phyloP scores from a whole-genome alignment of 2,888 invertebrate genomes.

The Neoascia interrupta region DNA sequence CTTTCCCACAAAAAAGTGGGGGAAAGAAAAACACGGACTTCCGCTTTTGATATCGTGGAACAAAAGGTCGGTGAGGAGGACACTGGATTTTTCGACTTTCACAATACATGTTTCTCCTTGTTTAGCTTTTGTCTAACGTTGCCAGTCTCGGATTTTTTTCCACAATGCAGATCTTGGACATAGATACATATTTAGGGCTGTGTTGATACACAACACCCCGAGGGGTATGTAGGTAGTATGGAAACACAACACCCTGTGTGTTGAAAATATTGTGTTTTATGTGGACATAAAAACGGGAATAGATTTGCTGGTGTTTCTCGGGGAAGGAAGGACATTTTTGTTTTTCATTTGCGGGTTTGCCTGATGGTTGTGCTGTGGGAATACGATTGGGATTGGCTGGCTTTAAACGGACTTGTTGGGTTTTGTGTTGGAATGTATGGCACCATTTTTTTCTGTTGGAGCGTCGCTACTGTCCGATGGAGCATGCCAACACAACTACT shows the following conservation, averaged over 20 bases:
- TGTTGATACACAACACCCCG: constrained; percentile 52
- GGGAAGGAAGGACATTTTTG: too few relatives aligned
- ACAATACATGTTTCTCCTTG: too few relatives aligned
- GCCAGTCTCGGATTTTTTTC: not conserved
- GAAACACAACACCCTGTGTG: constrained; percentile 17
- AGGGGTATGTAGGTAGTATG: constrained; percentile 17
- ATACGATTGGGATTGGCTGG: too few relatives aligned
- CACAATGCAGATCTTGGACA: constrained; percentile 29
- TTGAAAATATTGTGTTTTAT: constrained; percentile 49
- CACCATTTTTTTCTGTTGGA: too few relatives aligned
- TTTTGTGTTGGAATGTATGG: too few relatives aligned
- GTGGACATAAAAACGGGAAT: constrained; percentile 49
- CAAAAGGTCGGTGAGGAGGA: constrained; percentile 51
- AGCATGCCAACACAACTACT: too few relatives aligned
- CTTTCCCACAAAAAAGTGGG: constrained; percentile 1
- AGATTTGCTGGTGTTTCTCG: too few relatives aligned
- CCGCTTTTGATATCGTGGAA: constrained; percentile 46
- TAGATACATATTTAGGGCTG: constrained; percentile 60
- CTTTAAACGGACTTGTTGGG: too few relatives aligned
- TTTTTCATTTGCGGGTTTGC: too few relatives aligned
- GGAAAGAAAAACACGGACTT: constrained; percentile 49
- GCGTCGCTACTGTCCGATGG: too few relatives aligned
- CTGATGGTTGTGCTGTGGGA: too few relatives aligned
- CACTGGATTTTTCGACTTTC: constrained; percentile 11
- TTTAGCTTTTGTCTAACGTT: too few relatives aligned